Conservation (phyloP, 1,140 invertebrate genomes). For the Drosophila watanabei region DNA sequence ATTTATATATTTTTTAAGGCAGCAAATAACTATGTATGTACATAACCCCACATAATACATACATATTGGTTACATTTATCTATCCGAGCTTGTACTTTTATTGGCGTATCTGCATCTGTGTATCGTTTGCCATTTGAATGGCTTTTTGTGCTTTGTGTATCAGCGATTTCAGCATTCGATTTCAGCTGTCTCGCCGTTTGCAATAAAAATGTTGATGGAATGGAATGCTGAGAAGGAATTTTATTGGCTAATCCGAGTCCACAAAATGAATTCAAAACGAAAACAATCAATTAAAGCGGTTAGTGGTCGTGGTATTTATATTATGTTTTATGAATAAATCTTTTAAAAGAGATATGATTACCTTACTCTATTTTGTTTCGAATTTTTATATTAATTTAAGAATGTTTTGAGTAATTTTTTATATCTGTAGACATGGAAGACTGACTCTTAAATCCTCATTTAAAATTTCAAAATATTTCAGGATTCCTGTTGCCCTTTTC, state of each 20-base stretch:
- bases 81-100: slow-evolving; percentile 26
- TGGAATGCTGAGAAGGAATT: slow-evolving; percentile 22
- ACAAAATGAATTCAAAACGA: background rate
- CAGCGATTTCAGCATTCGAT: slow-evolving; percentile 39
- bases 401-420: background rate
- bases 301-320: background rate
- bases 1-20: slow-evolving; percentile 15
- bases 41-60: background rate
- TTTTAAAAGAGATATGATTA: background rate
- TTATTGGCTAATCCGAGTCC: slow-evolving; percentile 10
- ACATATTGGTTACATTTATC: slow-evolving; percentile 15
- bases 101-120: slow-evolving; percentile 40
- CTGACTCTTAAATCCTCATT: background rate
- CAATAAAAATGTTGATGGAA: slow-evolving; percentile 53
- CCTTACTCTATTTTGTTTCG: background rate
- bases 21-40: slow-evolving; percentile 13
- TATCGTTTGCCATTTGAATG: slow-evolving; percentile 26
- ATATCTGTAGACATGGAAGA: background rate
- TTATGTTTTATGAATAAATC: background rate
- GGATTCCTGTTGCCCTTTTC: background rate
- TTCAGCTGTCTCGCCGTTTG: slow-evolving; percentile 35
- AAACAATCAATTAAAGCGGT: background rate
- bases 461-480: background rate
- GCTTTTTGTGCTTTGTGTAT: slow-evolving; percentile 32
- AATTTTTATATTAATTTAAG: background rate